These are phyloP conservation scores for Beris chalybata DNA, from an alignment of 2,888 invertebrate genomes.

Conservation along the genomic window DNA sequence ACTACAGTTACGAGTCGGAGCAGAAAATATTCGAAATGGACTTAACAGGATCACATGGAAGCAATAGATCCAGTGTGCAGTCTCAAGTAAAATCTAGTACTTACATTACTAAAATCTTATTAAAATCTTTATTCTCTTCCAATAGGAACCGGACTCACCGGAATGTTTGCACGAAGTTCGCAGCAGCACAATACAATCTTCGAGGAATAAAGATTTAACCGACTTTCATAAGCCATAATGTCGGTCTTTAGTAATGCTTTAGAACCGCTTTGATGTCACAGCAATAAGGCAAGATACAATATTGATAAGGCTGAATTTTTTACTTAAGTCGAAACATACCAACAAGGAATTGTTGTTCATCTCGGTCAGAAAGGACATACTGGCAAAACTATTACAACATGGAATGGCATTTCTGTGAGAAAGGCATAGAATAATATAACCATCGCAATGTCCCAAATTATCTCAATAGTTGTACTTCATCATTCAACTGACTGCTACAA, in stretches of 20 bases:
- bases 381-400: no score
- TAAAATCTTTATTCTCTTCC: not conserved
- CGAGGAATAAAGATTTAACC: slow-evolving; percentile 2
- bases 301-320: no score
- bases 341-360: no score
- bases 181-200: not conserved
- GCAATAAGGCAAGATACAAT: no score
- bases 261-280: no score
- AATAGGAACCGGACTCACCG: slow-evolving; percentile 17
- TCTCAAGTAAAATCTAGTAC: slow-evolving; percentile 17
- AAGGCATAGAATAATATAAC: no score
- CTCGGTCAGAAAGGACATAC: no score
- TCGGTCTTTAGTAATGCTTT: not conserved
- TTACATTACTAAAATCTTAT: not conserved
- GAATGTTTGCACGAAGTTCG: slow-evolving; percentile 5
- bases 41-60: slow-evolving; percentile 12
- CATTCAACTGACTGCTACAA: no score
- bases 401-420: no score
- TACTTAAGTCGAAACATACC: no score
- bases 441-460: no score
- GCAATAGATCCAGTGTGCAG: slow-evolving; percentile 5
- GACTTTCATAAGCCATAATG: slow-evolving; percentile 28
- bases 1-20: slow-evolving; percentile 56
- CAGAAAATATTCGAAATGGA: slow-evolving; percentile 26
- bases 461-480: no score